Evolutionary conservation across 2,113 vertebrate genomes (phyloP).

Genomic region (Cynocephalus volans): DNA sequence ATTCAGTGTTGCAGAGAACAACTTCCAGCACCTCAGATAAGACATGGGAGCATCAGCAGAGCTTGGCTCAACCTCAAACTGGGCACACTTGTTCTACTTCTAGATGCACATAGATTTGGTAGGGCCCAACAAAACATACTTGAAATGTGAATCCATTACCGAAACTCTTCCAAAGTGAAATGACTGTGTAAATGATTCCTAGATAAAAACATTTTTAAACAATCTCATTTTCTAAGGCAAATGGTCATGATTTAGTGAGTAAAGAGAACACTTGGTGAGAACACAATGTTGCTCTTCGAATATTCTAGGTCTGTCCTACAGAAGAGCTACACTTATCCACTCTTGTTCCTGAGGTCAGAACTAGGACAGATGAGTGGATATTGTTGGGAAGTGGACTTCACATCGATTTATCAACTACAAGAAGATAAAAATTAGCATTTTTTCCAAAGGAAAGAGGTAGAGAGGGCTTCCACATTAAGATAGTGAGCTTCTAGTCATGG

Average conservation of each 20-base stretch:
- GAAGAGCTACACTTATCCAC: background rate
- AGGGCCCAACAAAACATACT: background rate
- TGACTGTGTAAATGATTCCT: slow-evolving; percentile 5
- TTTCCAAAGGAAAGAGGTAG: background rate
- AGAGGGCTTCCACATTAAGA: background rate
- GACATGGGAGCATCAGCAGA: background rate
- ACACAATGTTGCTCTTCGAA: background rate
- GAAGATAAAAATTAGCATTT: background rate
- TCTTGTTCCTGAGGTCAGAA: background rate
- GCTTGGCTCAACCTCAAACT: background rate
- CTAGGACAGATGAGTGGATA: background rate
- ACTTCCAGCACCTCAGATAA: background rate
- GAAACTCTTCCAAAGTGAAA: background rate
- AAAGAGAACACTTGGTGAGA: background rate
- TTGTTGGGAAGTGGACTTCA: background rate
- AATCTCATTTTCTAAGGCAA: slow-evolving; percentile 6
- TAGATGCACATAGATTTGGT: background rate
- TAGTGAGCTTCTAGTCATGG: background rate
- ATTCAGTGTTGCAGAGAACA: background rate
- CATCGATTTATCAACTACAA: background rate
- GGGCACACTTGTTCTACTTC: background rate
- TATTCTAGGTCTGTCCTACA: background rate
- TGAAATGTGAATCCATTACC: background rate
- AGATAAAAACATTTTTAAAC: slow-evolving; percentile 5
- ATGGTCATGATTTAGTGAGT: background rate